Percentiles rank a stretch among this genome's conserved stretches.
Evolutionary conservation across 2,113 vertebrate species (phyloP).

Genomic region (Paratilapia polleni): DNA sequence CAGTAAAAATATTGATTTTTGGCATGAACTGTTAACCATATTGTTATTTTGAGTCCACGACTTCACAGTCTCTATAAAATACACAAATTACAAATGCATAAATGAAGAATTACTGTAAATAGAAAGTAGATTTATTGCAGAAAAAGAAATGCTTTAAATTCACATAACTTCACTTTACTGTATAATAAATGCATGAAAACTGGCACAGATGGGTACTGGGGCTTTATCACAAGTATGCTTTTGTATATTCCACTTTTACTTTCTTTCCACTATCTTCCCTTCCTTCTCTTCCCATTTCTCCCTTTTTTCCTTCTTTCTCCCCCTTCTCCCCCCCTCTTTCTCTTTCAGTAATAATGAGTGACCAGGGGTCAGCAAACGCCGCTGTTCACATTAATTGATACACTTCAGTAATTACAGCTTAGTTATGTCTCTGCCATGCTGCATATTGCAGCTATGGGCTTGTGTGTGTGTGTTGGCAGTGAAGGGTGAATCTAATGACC

Average conservation of each 20-base stretch:
- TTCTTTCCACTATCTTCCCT: background rate
- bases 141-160: background rate
- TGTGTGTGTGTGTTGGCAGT: conserved; percentile 9
- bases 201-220: background rate
- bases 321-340: background rate
- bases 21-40: too few species aligned
- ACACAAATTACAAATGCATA: background rate
- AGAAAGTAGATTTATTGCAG: background rate
- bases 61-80: too few species aligned
- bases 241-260: background rate
- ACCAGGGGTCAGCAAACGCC: conserved; percentile 70
- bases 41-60: too few species aligned
- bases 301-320: too few species aligned
- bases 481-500: conserved; percentile 75
- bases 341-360: conserved; percentile 38
- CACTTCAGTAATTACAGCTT: conserved; percentile 78
- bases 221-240: background rate
- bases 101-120: background rate
- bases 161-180: background rate
- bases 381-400: conserved; percentile 78
- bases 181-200: background rate
- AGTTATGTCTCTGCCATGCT: conserved; percentile 75
- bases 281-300: background rate
- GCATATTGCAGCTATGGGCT: conserved; percentile 60
- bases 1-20: too few species aligned